phyloP scores from a whole-genome alignment of 1,140 invertebrate species.

The Physella acuta region DNA sequence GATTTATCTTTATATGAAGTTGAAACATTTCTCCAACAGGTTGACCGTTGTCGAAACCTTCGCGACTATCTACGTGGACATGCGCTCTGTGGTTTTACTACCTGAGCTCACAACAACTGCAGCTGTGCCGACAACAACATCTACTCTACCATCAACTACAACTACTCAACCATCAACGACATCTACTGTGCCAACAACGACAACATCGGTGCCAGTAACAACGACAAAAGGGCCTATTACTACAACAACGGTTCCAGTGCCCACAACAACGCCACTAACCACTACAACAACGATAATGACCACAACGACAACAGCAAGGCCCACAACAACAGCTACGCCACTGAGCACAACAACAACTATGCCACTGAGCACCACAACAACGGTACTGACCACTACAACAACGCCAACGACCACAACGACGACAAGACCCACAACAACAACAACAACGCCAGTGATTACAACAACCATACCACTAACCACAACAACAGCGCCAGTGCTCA shows the following conservation, averaged over 20 bases:
- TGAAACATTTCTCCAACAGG: too few relatives aligned
- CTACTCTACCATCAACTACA: not conserved
- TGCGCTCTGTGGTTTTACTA: too few relatives aligned
- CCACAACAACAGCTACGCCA: not conserved
- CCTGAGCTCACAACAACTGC: too few relatives aligned
- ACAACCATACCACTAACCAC: not conserved
- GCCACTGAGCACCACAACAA: not conserved
- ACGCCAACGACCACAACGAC: not conserved
- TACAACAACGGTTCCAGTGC: not conserved
- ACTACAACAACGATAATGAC: not conserved
- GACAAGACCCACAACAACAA: too few relatives aligned
- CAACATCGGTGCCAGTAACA: not conserved
- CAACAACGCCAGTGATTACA: not conserved
- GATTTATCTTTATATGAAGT: too few relatives aligned
- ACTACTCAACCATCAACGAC: not conserved
- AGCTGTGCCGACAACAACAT: not conserved
- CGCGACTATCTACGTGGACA: too few relatives aligned
- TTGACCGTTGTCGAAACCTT: too few relatives aligned
- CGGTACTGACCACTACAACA: not conserved
- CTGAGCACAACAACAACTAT: not conserved
- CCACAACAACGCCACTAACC: conserved; percentile 1
- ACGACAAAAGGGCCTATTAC: not conserved
- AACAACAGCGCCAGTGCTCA: not conserved
- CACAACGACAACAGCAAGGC: not conserved
- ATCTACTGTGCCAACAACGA: not conserved